Base-by-base conservation (phyloP, 1,140 invertebrate genomes). In the Lycorma delicatula region DNA sequence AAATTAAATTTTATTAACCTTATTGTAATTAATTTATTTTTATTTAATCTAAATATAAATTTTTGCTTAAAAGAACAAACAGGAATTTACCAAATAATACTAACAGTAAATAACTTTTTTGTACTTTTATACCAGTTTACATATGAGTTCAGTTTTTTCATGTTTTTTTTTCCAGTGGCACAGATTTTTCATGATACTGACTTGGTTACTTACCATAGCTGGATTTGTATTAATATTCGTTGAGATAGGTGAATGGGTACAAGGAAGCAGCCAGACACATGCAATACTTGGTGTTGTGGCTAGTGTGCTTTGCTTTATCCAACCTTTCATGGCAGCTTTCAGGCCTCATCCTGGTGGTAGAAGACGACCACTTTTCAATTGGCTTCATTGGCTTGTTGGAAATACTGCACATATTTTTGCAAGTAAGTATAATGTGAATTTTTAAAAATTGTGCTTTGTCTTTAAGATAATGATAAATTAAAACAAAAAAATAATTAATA, bases 381-480 rank as follows among this genome's bases (percentile, higher is more conserved):
- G 93, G 93, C 67, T 82, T 13, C 93, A 97, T 73, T 97, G 93
- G 91, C 75, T 90, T 38, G 80, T 91, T 61, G 94, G 94, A 47
- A 97, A 95, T 71, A 74, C 83, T n/a, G 93, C 92, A 2, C 91
- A 95, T 69, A 90, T 95, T 63, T 76, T 94, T 54, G 90, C 82
- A 67, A 89, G 93, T 95, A 79, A 81, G 84, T 65, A 38, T 26
- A n/a, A n/a, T n/a, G n/a, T n/a, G n/a, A n/a, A n/a, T n/a, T n/a
- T n/a, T n/a, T n/a, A n/a, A n/a, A n/a, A n/a, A n/a, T n/a, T n/a
- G n/a, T n/a, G n/a, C n/a, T n/a, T n/a, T n/a, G n/a, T n/a, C n/a
- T n/a, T n/a, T n/a, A n/a, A n/a, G n/a, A n/a, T n/a, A n/a, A n/a
- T n/a, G n/a, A n/a, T n/a, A n/a, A n/a, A n/a, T n/a, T n/a, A n/a